Conservation (phyloP, 2,888 invertebrate genomes). For the Tenthredo amoena region DNA sequence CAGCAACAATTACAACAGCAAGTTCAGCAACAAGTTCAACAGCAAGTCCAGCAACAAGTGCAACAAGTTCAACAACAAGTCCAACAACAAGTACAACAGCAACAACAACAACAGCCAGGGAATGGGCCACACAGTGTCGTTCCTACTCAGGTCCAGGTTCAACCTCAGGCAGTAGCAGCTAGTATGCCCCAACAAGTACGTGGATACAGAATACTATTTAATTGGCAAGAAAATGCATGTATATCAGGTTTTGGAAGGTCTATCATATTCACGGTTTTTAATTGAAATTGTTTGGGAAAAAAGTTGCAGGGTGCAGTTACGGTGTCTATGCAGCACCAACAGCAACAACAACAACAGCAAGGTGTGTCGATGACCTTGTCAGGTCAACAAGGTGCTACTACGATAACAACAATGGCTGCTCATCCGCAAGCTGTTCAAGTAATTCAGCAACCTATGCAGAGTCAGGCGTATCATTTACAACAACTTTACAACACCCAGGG, state of each 20-base stretch:
- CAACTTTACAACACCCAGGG: constrained; percentile 91
- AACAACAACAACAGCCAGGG: constrained; percentile 69
- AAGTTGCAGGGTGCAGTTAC: constrained; percentile 77
- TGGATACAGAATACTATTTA: constrained; percentile 79
- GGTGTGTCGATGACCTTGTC: constrained; percentile 77
- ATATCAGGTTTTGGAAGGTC: not conserved
- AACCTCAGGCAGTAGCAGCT: constrained; percentile 76
- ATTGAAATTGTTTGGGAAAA: constrained; percentile 43
- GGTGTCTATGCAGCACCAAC: constrained; percentile 79
- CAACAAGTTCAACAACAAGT: constrained; percentile 78
- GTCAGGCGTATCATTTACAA: constrained; percentile 85
- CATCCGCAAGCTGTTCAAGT: constrained; percentile 89
- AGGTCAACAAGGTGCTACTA: constrained; percentile 79
- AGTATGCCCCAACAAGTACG: constrained; percentile 77
- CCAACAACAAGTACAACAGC: constrained; percentile 59
- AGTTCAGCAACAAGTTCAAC: constrained; percentile 75
- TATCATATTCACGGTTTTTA: not conserved
- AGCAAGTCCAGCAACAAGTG: constrained; percentile 73
- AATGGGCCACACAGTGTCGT: constrained; percentile 74
- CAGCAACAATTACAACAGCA: constrained; percentile 67
- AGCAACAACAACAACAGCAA: constrained; percentile 78
- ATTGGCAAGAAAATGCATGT: constrained; percentile 72
- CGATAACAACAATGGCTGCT: constrained; percentile 89
- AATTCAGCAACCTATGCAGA: constrained; percentile 90
- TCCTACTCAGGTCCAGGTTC: constrained; percentile 74